Evolutionary conservation across 1,140 invertebrate genomes (phyloP).

Genomic region (Stratiolaelaps scimitus): DNA sequence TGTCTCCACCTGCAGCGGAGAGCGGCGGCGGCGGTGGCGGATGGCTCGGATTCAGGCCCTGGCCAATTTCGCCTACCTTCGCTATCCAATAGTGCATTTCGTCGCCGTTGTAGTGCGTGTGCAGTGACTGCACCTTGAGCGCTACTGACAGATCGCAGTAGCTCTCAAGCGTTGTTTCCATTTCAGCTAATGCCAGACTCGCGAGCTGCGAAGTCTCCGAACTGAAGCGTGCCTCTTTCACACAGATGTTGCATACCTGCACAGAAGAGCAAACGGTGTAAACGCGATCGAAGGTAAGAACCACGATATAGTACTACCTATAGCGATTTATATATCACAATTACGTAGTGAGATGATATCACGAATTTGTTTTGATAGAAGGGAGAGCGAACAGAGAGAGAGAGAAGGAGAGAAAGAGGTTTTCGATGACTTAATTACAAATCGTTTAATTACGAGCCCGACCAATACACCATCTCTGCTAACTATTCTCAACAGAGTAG

Average conservation of each 20-base stretch:
- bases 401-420: too few species aligned
- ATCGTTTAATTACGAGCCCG: too few species aligned
- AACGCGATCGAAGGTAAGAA: neutral
- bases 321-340: conserved; percentile 27
- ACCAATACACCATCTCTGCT: too few species aligned
- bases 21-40: neutral
- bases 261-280: neutral
- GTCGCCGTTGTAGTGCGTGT: conserved; percentile 30
- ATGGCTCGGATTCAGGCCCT: conserved; percentile 24
- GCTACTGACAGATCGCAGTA: conserved; percentile 31
- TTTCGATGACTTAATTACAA: too few species aligned
- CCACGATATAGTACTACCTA: neutral
- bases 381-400: too few species aligned
- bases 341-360: too few species aligned
- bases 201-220: conserved; percentile 24
- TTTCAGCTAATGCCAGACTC: conserved; percentile 29
- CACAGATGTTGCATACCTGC: conserved; percentile 27
- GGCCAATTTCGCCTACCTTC: conserved; percentile 31
- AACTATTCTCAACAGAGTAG: too few species aligned
- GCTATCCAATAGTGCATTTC: conserved; percentile 31
- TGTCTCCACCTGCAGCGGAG: conserved; percentile 12
- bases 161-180: conserved; percentile 29
- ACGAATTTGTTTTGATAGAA: too few species aligned
- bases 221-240: conserved; percentile 30
- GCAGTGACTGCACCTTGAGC: conserved; percentile 28